Base-by-base conservation (phyloP, 64 coral and sea anemone genomes). In the Orbicella faveolata region DNA sequence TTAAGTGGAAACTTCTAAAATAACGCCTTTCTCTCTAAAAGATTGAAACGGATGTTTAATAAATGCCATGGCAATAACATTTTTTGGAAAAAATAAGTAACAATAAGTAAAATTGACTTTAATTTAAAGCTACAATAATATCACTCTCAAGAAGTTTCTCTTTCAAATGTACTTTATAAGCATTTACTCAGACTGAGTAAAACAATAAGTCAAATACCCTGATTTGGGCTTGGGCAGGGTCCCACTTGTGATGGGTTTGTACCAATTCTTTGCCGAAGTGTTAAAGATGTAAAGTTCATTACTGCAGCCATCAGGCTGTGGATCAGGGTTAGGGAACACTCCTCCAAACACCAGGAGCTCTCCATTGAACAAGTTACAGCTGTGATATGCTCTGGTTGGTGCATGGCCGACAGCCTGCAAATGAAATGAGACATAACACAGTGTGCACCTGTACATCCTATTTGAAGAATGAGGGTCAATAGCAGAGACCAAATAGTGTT, bases 301-400 rank as follows among this genome's bases (percentile, higher is more conserved):
- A 88, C 96, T 98, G 70, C 96, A 98, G 37, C 90, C 80, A 74
- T 93, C 93, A 61, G 96, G 90, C 36, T 95, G 81, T 12, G 96
- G 96, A 57, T 98, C 87, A 53, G 96, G 93, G 37, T 98, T 98
- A 44, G 96, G 96, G 63, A 83, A 95, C 1, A 93, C 91, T 2
- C 96, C 96, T 73, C 96, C 96, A 84, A 98, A 93, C 65, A 98
- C 91, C 35, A 94, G 92, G 18, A 98, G 83, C 73, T 98, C 96
- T 55, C 88, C 83, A 41, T 87, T 64, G 23, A 95, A 98, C 21
- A 98, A 12, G 9, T 87, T 89, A 9, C 89, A 92, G 73, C 89
- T 83, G 74, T 98, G 96, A 79, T 98, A 98, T 16, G 96, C 90
- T 90, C 96, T 86, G 34, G 93, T 98, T 21, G 96, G 96, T 52